Percentiles rank a stretch among this genome's conserved stretches.
Evolutionary conservation across 2,888 invertebrate species (phyloP).

Genomic region (Carcina quercana): DNA sequence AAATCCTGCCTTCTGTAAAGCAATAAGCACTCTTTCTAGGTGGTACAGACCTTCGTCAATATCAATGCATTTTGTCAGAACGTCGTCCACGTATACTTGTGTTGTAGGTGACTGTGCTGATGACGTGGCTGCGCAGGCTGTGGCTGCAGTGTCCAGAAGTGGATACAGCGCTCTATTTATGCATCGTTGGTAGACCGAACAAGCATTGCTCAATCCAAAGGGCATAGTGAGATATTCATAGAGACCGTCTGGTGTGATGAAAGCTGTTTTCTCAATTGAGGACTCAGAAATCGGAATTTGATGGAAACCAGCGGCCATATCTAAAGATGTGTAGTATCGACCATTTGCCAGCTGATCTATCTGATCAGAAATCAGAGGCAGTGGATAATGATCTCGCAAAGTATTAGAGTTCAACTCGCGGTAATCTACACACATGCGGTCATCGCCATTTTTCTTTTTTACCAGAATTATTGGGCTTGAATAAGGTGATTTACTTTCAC

Average conservation of each 20-base stretch:
- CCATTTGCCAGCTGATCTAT: slow-evolving; percentile 18
- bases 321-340: slow-evolving; percentile 14
- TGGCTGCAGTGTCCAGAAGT: slow-evolving; percentile 12
- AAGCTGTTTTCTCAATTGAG: slow-evolving; percentile 25
- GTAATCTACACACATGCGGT: slow-evolving; percentile 24
- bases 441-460: slow-evolving; percentile 19
- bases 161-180: slow-evolving; percentile 17
- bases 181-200: slow-evolving; percentile 20
- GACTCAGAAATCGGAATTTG: slow-evolving; percentile 19
- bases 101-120: no score
- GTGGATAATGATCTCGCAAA: slow-evolving; percentile 18
- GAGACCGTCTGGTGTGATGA: slow-evolving; percentile 24
- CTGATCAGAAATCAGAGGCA: slow-evolving; percentile 22
- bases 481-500: slow-evolving; percentile 24
- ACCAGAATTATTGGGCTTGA: slow-evolving; percentile 24
- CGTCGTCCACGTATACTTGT: slow-evolving; percentile 30
- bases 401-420: slow-evolving; percentile 21
- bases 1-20: slow-evolving; percentile 21
- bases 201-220: slow-evolving; percentile 22
- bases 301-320: slow-evolving; percentile 23
- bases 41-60: slow-evolving; percentile 14
- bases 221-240: slow-evolving; percentile 27
- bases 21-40: slow-evolving; percentile 18
- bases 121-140: no score
- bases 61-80: slow-evolving; percentile 18